A percentile compares a stretch with the other conserved stretches of the same genome.
Conservation (phyloP, 2,888 invertebrate genomes). For the Drosophila tripunctata region DNA sequence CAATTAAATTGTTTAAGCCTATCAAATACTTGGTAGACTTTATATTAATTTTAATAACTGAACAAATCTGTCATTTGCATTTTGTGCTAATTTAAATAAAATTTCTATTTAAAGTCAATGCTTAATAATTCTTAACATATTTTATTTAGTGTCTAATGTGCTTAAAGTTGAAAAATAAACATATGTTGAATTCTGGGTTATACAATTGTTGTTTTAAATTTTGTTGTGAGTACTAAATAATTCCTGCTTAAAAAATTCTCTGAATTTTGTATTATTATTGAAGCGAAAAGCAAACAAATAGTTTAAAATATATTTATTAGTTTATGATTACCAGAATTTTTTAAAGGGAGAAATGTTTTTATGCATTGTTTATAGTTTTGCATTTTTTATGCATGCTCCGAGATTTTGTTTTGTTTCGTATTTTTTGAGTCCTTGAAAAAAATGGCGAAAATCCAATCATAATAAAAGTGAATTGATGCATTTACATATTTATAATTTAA, state of each 20-base stretch:
- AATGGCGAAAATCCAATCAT: neutral
- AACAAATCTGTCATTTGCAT: neutral
- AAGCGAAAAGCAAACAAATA: too few species aligned
- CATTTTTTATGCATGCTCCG: neutral
- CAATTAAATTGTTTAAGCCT: neutral
- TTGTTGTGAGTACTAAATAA: too few species aligned
- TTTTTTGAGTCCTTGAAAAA: neutral
- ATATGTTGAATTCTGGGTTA: too few species aligned
- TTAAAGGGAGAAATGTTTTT: neutral
- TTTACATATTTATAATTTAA: constrained; percentile 29
- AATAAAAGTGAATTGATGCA: constrained; percentile 3
- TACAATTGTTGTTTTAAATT: too few species aligned
- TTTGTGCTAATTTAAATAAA: too few species aligned
- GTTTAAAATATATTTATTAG: too few species aligned
- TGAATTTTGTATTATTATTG: too few species aligned
- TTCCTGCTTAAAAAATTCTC: too few species aligned
- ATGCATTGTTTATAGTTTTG: neutral
- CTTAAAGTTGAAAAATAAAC: too few species aligned
- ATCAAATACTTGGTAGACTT: neutral
- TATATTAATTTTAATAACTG: neutral
- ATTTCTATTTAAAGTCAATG: too few species aligned
- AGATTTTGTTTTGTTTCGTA: neutral
- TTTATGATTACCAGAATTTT: neutral
- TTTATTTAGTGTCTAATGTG: too few species aligned
- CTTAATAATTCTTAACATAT: too few species aligned